Conservation (phyloP, 2,113 vertebrate species). For the Pyxicephalus adspersus region DNA sequence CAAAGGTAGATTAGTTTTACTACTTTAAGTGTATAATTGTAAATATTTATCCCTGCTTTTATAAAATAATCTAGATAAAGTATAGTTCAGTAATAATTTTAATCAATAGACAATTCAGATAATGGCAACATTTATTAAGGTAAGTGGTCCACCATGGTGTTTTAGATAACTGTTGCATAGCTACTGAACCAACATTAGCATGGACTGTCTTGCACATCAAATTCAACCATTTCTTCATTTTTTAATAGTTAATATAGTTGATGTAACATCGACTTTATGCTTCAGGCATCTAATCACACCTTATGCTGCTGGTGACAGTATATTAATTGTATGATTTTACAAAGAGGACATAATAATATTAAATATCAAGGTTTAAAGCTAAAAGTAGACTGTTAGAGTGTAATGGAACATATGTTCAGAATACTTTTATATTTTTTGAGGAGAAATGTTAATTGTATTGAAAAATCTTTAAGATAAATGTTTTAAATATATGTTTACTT, state of each 20-base stretch:
- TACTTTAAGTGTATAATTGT: neutral
- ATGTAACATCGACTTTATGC: slow-evolving; percentile 9
- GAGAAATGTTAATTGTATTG: neutral
- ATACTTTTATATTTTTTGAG: neutral
- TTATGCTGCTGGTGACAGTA: slow-evolving; percentile 42
- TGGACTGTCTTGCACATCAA: slow-evolving; percentile 16
- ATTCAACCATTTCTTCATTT: slow-evolving; percentile 19
- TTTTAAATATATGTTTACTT: too few relatives aligned
- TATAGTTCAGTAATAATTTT: neutral
- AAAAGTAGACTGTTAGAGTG: slow-evolving; percentile 10
- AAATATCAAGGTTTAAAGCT: slow-evolving; percentile 35
- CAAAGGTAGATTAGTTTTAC: neutral
- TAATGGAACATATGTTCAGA: slow-evolving; percentile 35
- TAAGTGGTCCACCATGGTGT: too few relatives aligned
- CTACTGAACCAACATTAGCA: neutral
- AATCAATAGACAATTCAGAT: neutral
- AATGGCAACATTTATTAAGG: neutral
- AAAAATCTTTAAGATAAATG: too few relatives aligned
- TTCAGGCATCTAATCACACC: slow-evolving; percentile 18
- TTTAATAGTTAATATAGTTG: slow-evolving; percentile 47
- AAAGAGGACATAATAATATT: slow-evolving; percentile 32
- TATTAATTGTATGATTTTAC: slow-evolving; percentile 21
- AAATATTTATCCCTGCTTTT: too few relatives aligned
- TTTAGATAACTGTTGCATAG: neutral
- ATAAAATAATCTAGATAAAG: neutral